Evolutionary conservation across 64 coral and sea anemone species (phyloP).

Genomic region (Hydrozoanthus tunicans): DNA sequence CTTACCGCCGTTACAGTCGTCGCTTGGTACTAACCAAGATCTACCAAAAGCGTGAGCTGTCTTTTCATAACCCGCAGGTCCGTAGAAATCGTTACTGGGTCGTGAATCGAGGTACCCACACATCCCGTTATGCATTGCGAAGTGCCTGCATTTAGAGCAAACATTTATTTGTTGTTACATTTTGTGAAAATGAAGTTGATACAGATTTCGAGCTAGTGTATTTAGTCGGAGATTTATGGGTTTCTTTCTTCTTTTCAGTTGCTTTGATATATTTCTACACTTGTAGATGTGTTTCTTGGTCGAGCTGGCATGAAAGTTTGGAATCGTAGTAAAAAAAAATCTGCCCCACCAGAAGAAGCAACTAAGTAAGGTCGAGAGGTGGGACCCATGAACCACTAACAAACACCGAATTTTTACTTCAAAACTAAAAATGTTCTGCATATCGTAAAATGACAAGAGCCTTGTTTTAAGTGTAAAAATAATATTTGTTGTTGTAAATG

Average conservation of each 20-base stretch:
- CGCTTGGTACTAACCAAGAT: slow-evolving; percentile 10
- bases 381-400: too few relatives aligned
- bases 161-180: background rate
- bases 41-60: slow-evolving; percentile 23
- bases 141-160: background rate
- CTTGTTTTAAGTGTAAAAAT: background rate
- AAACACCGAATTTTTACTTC: too few relatives aligned
- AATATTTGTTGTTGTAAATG: background rate
- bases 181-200: too few relatives aligned
- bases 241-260: too few relatives aligned
- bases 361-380: too few relatives aligned
- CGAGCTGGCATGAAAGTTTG: too few relatives aligned
- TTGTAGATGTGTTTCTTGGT: too few relatives aligned
- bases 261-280: too few relatives aligned
- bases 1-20: slow-evolving; percentile 35
- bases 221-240: background rate
- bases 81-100: slow-evolving; percentile 39
- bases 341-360: too few relatives aligned
- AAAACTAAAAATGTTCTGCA: background rate
- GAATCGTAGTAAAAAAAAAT: too few relatives aligned
- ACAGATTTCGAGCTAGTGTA: too few relatives aligned
- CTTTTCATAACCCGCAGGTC: background rate
- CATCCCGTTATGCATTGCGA: background rate
- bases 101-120: slow-evolving; percentile 20
- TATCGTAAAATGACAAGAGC: background rate